phyloP scores from a whole-genome alignment of 2,113 vertebrate species.

The Planiliza haematocheilus region DNA sequence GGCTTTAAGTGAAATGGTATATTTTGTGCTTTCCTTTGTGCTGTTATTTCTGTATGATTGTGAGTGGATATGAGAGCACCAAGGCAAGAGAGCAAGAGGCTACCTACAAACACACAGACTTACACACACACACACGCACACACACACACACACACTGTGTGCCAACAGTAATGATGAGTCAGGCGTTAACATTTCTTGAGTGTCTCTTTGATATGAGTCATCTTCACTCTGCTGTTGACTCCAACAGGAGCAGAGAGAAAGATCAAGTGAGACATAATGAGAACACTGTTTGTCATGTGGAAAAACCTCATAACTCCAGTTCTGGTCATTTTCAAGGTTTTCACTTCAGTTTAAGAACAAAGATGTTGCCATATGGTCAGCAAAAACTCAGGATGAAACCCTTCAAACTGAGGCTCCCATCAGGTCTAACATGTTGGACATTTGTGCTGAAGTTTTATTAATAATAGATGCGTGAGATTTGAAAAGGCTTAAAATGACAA shows the following conservation, averaged over 20 bases:
- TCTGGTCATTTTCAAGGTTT: conserved; percentile 54
- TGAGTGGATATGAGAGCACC: conserved; percentile 22
- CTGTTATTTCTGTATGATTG: not conserved
- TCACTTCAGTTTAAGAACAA: conserved; percentile 33
- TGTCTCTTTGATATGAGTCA: conserved; percentile 69
- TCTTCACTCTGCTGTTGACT: conserved; percentile 59
- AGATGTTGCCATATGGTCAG: not conserved
- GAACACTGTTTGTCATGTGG: conserved; percentile 57
- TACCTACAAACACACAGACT: conserved; percentile 17
- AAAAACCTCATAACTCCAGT: conserved; percentile 37
- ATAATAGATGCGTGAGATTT: not conserved
- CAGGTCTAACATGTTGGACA: not conserved
- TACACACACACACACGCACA: conserved; percentile 41
- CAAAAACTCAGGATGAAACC: conserved; percentile 1
- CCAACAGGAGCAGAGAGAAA: conserved; percentile 50
- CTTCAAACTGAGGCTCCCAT: not conserved
- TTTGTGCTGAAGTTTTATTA: not conserved
- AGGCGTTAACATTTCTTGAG: conserved; percentile 63
- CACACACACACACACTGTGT: conserved; percentile 13
- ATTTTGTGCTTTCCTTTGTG: not conserved
- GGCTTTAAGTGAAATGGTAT: not conserved
- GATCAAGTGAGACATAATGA: conserved; percentile 70
- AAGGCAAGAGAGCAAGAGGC: conserved; percentile 5
- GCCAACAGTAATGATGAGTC: conserved; percentile 54
- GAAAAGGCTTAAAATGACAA: too few relatives aligned